Percentiles rank a stretch among this genome's conserved stretches.
Conservation (phyloP, 2,113 vertebrate genomes). For the Hippocampus abdominalis region DNA sequence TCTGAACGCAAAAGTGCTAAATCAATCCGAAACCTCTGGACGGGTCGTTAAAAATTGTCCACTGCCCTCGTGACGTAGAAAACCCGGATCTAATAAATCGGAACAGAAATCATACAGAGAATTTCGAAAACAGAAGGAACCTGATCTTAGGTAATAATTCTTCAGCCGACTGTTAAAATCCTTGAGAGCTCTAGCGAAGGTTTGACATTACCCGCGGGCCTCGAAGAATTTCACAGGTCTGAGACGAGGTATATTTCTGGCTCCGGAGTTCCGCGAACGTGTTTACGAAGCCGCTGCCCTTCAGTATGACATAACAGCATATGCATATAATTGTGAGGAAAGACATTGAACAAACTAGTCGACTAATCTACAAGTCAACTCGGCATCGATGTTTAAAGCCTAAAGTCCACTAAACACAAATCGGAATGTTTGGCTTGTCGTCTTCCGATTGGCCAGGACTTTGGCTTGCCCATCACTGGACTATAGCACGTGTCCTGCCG, state of each 20-base stretch:
- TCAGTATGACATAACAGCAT: conserved; percentile 13
- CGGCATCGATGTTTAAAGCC: no score
- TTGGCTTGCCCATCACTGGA: no score
- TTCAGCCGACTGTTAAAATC: background rate
- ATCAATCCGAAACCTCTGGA: conserved; percentile 12
- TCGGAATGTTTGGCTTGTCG: no score
- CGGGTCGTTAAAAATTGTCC: conserved; percentile 8
- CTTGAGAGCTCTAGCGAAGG: background rate
- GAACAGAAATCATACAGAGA: background rate
- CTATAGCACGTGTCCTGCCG: no score
- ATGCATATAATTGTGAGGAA: background rate
- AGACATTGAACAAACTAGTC: background rate
- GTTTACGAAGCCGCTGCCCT: conserved; percentile 3
- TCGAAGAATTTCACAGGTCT: conserved; percentile 28
- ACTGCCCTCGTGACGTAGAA: conserved; percentile 9
- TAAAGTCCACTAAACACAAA: no score
- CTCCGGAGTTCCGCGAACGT: background rate
- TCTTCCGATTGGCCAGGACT: no score
- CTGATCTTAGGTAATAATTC: background rate
- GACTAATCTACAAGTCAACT: no score
- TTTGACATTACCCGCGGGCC: background rate
- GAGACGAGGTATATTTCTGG: conserved; percentile 20
- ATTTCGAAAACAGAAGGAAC: background rate
- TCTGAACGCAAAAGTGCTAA: conserved; percentile 18
- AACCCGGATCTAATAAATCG: background rate